Evolutionary conservation across 2,113 vertebrate genomes (phyloP), one percentile per base, ranked within the genome.

Genomic region (Pelecanoides urinatrix): DNA sequence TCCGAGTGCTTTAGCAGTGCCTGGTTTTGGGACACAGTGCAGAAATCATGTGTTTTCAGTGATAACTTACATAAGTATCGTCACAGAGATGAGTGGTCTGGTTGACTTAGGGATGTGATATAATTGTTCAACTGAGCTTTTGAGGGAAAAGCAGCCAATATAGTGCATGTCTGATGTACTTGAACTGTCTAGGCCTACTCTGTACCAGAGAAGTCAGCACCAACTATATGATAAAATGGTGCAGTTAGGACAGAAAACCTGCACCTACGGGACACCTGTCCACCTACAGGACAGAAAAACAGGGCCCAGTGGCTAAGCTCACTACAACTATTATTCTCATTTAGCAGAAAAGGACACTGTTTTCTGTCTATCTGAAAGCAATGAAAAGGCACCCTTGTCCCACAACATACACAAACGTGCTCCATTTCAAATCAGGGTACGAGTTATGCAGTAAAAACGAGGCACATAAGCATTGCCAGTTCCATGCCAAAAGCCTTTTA

Each of bases 361-460:
- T 58, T 56, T 20, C 34, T 61, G 26, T 16, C 49, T 42, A 2
- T 42, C 45, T 68, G 87, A 40, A 76, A 56, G n/a, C 23, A n/a
- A 8, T 14, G 30, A 47, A 76, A 73, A 52, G 29, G 38, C 36
- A 29, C 6, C 32, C 10, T 77, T 30, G 13, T 66, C 45, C 38
- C 65, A 44, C 36, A 70, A 3, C 38, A 30, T 29, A 27, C 11
- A 56, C 26, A 40, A n/a, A 19, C 0, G 0, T 13, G 17, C 38
- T 53, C 13, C 18, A 18, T 62, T 83, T 79, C 36, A 73, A 58
- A 49, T 25, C 0, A 0, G 49, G 9, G 16, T 22, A 45, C 1
- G 5, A 68, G 32, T 55, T 76, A 38, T 38, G 67, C 47, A 32
- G 61, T 61, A 44, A 71, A 78, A 79, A 55, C 0, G 1, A 56